Evolutionary conservation across 2,888 invertebrate species (phyloP).

Genomic region (Drosophila ustulata): DNA sequence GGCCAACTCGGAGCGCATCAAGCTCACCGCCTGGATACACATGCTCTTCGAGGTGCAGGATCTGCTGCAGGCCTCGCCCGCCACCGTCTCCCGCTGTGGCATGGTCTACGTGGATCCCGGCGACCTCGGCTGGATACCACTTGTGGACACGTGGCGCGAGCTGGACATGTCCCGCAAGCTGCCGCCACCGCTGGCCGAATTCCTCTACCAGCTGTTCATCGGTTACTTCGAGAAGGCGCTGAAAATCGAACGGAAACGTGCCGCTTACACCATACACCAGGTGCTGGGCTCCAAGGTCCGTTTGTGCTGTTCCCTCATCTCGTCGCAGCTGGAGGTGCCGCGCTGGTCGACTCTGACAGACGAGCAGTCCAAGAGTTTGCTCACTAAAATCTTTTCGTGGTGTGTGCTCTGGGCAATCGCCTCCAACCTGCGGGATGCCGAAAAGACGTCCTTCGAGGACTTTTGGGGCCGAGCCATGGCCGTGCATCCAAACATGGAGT

Average conservation of each 20-base stretch:
- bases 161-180: slow-evolving; percentile 86
- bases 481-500: slow-evolving; percentile 84
- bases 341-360: slow-evolving; percentile 85
- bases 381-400: slow-evolving; percentile 92
- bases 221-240: slow-evolving; percentile 89
- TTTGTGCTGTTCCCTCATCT: slow-evolving; percentile 90
- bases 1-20: slow-evolving; percentile 96
- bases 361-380: slow-evolving; percentile 87
- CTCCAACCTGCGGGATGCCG: slow-evolving; percentile 91
- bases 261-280: slow-evolving; percentile 91
- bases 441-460: slow-evolving; percentile 89
- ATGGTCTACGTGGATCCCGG: slow-evolving; percentile 96
- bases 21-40: slow-evolving; percentile 94
- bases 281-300: slow-evolving; percentile 93
- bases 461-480: slow-evolving; percentile 87
- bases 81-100: slow-evolving; percentile 93
- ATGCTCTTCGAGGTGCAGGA: slow-evolving; percentile 96
- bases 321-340: slow-evolving; percentile 89
- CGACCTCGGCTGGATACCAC: slow-evolving; percentile 93
- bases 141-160: slow-evolving; percentile 91
- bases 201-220: slow-evolving; percentile 89
- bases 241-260: slow-evolving; percentile 88
- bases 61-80: slow-evolving; percentile 95
- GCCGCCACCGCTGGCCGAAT: slow-evolving; percentile 87
- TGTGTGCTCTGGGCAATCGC: slow-evolving; percentile 94